Evolutionary conservation across 2,113 vertebrate species (phyloP).

Genomic region (Chaetorhynchus papuensis): DNA sequence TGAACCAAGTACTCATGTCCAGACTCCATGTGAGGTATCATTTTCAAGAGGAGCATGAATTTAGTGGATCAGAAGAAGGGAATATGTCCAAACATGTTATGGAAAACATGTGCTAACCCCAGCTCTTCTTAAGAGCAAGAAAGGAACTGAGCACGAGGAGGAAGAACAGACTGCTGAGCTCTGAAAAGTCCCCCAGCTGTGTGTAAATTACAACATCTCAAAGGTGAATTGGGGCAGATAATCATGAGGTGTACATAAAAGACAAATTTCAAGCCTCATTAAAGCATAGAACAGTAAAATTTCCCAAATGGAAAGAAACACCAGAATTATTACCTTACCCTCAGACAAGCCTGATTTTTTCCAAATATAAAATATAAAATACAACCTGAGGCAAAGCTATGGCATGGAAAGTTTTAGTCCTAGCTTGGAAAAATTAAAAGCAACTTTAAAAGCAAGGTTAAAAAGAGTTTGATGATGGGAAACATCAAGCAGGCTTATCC

Average conservation of each 20-base stretch:
- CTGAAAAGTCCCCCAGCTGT: background rate
- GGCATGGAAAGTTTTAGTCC: background rate
- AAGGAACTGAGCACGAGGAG: background rate
- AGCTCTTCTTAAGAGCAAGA: background rate
- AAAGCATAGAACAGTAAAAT: background rate
- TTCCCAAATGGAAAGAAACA: background rate
- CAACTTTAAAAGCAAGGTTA: background rate
- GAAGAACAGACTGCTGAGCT: background rate
- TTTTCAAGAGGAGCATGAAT: background rate
- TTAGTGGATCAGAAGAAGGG: background rate
- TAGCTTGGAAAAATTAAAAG: background rate
- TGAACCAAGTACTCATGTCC: background rate
- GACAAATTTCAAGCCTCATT: background rate
- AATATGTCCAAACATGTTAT: accelerated
- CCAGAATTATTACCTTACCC: background rate
- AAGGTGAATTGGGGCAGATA: background rate
- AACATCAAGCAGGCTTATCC: background rate
- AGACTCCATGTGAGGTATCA: background rate
- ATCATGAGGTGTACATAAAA: background rate
- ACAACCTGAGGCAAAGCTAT: background rate
- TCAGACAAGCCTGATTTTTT: background rate
- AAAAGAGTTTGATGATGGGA: background rate
- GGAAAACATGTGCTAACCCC: background rate
- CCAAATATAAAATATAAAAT: background rate
- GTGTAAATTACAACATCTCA: background rate